phyloP scores from a whole-genome alignment of 2,797 vertebrate species.

The Micromesistius poutassou region DNA sequence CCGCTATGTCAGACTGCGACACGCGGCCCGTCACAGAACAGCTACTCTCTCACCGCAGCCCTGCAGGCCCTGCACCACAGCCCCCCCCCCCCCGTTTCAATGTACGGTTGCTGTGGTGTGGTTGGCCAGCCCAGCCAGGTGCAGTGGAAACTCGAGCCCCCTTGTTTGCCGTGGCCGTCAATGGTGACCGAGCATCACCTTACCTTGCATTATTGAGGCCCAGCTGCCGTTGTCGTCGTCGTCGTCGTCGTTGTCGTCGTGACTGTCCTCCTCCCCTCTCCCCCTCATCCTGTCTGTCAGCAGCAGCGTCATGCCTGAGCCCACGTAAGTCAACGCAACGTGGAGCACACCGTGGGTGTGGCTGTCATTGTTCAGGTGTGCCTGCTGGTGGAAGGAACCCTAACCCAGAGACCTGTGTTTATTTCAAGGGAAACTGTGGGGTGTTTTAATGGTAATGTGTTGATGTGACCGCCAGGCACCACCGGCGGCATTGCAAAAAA shows the following conservation, averaged over 20 bases:
- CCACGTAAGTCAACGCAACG: neutral
- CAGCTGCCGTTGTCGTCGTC: constrained; percentile 57
- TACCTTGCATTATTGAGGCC: constrained; percentile 78
- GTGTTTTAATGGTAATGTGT: neutral
- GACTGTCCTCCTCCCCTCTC: constrained; percentile 13
- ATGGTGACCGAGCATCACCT: constrained; percentile 68
- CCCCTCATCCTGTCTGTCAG: constrained; percentile 31
- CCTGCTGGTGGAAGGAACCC: neutral
- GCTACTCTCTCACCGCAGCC: neutral
- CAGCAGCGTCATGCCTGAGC: constrained; percentile 21
- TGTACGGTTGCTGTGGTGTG: constrained; percentile 10
- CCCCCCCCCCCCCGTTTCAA: neutral
- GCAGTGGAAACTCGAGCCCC: constrained; percentile 56
- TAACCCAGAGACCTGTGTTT: neutral
- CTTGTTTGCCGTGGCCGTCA: constrained; percentile 64
- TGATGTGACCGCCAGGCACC: neutral
- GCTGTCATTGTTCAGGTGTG: neutral
- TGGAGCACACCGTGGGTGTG: neutral
- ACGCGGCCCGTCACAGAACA: neutral
- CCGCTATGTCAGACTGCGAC: neutral
- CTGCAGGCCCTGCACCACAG: neutral
- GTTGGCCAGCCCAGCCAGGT: constrained; percentile 53
- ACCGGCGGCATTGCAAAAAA: too few species aligned
- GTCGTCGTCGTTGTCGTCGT: constrained; percentile 28
- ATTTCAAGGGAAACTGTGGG: neutral